A percentile compares a stretch with the other conserved stretches of the same genome.
Evolutionary conservation across 2,888 invertebrate species (phyloP).

Genomic region (Drosophila macrothrix): DNA sequence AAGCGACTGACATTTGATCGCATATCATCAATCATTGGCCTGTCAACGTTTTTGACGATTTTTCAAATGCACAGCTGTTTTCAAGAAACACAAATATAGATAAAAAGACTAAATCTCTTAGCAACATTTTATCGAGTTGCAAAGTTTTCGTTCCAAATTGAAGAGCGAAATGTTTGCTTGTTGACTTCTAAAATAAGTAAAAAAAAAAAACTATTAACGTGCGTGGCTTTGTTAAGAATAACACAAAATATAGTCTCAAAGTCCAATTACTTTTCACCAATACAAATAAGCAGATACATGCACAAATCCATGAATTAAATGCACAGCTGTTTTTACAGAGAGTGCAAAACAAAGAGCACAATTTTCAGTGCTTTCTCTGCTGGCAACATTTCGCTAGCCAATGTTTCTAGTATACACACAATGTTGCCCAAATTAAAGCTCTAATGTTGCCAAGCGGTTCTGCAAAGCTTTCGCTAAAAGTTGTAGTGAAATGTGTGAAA

Average conservation of each 20-base stretch:
- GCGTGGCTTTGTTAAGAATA: neutral
- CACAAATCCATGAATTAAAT: slow-evolving; percentile 21
- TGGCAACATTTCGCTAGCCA: slow-evolving; percentile 30
- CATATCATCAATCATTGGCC: slow-evolving; percentile 33
- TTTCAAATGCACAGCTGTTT: slow-evolving; percentile 47
- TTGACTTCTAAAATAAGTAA: neutral
- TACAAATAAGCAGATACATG: neutral
- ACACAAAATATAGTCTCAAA: neutral
- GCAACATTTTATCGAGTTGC: neutral
- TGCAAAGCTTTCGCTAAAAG: neutral
- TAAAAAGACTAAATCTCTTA: neutral
- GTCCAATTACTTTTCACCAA: neutral
- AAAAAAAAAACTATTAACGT: neutral
- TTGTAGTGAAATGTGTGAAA: neutral
- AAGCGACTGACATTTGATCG: neutral
- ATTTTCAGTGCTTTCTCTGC: neutral
- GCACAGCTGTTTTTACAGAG: slow-evolving; percentile 42
- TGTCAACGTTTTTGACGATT: slow-evolving; percentile 39
- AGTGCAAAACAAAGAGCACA: slow-evolving; percentile 1
- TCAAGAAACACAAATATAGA: neutral
- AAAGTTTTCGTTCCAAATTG: neutral
- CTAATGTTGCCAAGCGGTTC: neutral
- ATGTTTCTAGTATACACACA: slow-evolving; percentile 29
- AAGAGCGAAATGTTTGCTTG: neutral
- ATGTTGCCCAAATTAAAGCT: slow-evolving; percentile 19